These are phyloP conservation scores for Barbus barbus DNA, from an alignment of 2,113 vertebrate species.

Conservation along the genomic window DNA sequence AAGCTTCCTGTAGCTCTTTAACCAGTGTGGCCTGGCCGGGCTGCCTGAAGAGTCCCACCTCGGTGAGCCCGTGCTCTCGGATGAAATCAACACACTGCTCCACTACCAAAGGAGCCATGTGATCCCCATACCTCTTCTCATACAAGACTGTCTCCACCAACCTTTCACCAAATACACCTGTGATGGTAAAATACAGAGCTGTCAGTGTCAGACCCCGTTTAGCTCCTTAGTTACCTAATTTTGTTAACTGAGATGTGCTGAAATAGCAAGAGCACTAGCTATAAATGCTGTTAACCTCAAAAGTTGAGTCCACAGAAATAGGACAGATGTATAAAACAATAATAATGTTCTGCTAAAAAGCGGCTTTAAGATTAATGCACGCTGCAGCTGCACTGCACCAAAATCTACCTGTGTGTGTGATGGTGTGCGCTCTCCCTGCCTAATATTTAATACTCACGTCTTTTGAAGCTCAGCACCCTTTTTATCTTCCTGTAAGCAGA, in stretches of 20 bases:
- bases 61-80: slow-evolving; percentile 69
- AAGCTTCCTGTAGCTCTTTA: slow-evolving; percentile 78
- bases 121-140: slow-evolving; percentile 74
- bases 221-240: neutral
- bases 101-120: slow-evolving; percentile 76
- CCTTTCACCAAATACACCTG: slow-evolving; percentile 78
- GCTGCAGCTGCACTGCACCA: slow-evolving; percentile 32
- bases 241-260: neutral
- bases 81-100: slow-evolving; percentile 80
- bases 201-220: neutral
- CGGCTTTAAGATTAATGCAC: neutral
- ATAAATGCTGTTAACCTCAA: neutral
- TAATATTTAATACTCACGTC: slow-evolving; percentile 57
- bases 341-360: neutral
- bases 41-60: slow-evolving; percentile 79
- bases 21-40: slow-evolving; percentile 67
- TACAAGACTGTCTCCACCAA: slow-evolving; percentile 79
- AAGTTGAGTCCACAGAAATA: neutral
- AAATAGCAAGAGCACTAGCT: neutral
- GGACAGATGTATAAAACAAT: neutral
- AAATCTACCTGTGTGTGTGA: slow-evolving; percentile 20
- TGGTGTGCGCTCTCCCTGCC: neutral
- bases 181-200: neutral
- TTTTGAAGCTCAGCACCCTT: slow-evolving; percentile 63
- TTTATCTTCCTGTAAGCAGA: slow-evolving; percentile 68